Evolutionary conservation across 2,888 invertebrate species (phyloP), one percentile per base, ranked within the genome.

Genomic region (Tetrapedia diversipes): DNA sequence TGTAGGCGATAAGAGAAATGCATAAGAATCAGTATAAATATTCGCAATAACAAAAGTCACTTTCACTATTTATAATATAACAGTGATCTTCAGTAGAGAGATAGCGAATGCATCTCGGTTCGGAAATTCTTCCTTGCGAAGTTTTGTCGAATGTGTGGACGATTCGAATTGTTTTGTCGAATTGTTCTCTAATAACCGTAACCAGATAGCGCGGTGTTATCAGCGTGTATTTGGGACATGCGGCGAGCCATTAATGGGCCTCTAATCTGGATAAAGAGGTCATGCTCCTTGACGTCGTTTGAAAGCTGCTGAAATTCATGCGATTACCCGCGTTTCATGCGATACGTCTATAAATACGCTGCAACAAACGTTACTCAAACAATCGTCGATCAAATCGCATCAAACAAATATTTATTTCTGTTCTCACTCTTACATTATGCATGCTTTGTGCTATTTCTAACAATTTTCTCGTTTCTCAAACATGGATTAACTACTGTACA

Each of bases 221-320:
- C 73, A 11, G 11, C 8, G 4, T 24, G 57, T 27, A 69, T 65
- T 43, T 45, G 34, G 41, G 34, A 49, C 75, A 24, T 3, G 8
- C 51, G 8, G 8, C 11, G 24, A 29, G 16, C 24, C n/a, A 14
- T 51, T 27, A 22, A 56, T 65, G 10, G 37, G 43, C 8, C 16
- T 24, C 11, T 10, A 32, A 56, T 54, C 72, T 43, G 56, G 10
- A 7, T 24, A 16, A 14, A 8, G 7, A 57, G 76, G 66, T 39
- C 76, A 27, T 47, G 74, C 19, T 14, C 76, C 57, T 45, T 61
- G 76, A 67, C 61, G 67, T 53, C 32, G n/a, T 2, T 16, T 11
- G 14, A 32, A 45, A 47, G 27, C 10, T 37, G 1, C 51, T 24
- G n/a, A 34, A 43, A 39, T 57, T 45, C 29, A 39, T 24, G 16